These are phyloP conservation scores for Catalaphyllia jardinei DNA, from an alignment of 64 coral and sea anemone genomes.

Conservation along the genomic window DNA sequence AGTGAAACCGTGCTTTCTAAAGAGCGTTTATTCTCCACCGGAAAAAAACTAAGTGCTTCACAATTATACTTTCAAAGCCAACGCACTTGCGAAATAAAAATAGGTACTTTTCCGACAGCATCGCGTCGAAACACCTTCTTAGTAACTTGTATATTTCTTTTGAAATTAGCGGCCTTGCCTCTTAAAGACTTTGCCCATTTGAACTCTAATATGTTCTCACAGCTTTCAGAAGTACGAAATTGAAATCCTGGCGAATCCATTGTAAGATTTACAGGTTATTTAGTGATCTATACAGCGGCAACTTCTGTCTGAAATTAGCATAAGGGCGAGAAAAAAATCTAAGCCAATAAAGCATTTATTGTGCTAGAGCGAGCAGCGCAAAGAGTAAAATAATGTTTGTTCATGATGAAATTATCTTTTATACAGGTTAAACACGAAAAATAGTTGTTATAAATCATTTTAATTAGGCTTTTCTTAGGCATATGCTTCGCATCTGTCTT, in stretches of 20 bases:
- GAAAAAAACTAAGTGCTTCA: slow-evolving; percentile 1
- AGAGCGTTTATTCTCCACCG: background rate
- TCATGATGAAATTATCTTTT: slow-evolving; percentile 62
- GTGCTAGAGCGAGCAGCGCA: slow-evolving; percentile 1
- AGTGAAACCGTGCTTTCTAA: background rate
- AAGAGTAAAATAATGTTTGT: slow-evolving; percentile 55
- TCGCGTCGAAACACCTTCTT: background rate
- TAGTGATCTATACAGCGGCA: background rate
- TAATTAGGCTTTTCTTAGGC: slow-evolving; percentile 48
- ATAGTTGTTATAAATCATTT: slow-evolving; percentile 59
- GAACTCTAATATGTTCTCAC: slow-evolving; percentile 25
- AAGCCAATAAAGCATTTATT: slow-evolving; percentile 20
- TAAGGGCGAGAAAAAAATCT: background rate
- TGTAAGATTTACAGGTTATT: slow-evolving; percentile 19
- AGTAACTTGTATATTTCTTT: slow-evolving; percentile 30
- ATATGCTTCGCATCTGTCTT: slow-evolving; percentile 60
- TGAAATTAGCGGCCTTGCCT: slow-evolving; percentile 21
- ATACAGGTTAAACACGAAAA: slow-evolving; percentile 68
- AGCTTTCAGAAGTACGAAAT: slow-evolving; percentile 17
- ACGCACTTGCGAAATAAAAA: background rate
- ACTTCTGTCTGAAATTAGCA: slow-evolving; percentile 34
- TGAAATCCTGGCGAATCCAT: slow-evolving; percentile 28
- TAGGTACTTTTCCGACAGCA: background rate
- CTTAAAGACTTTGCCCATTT: background rate
- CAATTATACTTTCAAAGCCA: background rate